Percentiles rank a stretch among this genome's conserved stretches.
These are phyloP conservation scores for Cyphomyrus discorhynchus DNA, from an alignment of 2,113 vertebrate species.

Conservation along the genomic window DNA sequence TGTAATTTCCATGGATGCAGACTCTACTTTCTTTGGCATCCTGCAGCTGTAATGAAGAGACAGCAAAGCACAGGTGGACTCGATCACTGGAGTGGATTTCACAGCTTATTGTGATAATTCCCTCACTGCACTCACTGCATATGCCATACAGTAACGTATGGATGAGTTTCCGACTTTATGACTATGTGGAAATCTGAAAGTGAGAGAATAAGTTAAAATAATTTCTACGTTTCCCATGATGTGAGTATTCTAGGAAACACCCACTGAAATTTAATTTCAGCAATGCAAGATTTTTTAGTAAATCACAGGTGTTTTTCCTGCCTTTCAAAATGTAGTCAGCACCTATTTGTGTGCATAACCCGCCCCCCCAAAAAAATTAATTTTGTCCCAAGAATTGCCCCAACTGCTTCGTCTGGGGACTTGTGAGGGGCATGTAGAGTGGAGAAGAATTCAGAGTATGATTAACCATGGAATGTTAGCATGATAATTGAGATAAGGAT, in stretches of 20 bases:
- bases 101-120: neutral
- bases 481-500: neutral
- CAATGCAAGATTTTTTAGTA: neutral
- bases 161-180: no score
- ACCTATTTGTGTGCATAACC: neutral
- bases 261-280: neutral
- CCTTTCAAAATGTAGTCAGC: neutral
- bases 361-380: no score
- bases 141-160: neutral
- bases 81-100: neutral
- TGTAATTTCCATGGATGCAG: constrained; percentile 40
- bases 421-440: neutral
- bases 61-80: neutral
- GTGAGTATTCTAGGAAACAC: neutral
- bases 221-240: neutral
- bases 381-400: neutral
- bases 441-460: neutral
- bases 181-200: neutral
- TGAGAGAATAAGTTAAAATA: neutral
- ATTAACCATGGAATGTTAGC: neutral
- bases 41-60: constrained; percentile 43
- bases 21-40: constrained; percentile 50
- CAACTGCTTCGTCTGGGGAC: neutral
- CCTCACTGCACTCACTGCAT: neutral
- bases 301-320: neutral